Evolutionary conservation across 2,888 invertebrate genomes (phyloP).

Genomic region (Hedychridium roseum): DNA sequence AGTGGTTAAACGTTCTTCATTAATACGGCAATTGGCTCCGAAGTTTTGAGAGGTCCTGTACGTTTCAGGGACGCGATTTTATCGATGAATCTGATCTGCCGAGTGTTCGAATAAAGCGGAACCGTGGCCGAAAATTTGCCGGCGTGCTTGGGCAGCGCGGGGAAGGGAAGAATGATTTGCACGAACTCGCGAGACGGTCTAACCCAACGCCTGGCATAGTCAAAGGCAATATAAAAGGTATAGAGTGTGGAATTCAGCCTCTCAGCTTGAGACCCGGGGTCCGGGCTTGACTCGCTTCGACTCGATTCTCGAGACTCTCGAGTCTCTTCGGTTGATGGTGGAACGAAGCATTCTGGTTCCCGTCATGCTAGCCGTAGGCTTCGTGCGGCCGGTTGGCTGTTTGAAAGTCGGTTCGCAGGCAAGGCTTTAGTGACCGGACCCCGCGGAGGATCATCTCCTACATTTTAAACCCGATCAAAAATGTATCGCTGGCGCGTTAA

Average conservation of each 20-base stretch:
- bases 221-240: constrained; percentile 57
- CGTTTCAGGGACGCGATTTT: too few species aligned
- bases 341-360: constrained; percentile 55
- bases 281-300: constrained; percentile 41
- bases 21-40: too few species aligned
- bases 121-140: neutral
- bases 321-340: constrained; percentile 35
- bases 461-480: neutral
- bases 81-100: too few species aligned
- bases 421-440: constrained; percentile 12
- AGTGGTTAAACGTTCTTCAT: too few species aligned
- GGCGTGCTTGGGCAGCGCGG: neutral
- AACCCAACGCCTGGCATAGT: constrained; percentile 52
- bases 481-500: neutral
- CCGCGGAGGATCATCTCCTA: constrained; percentile 5
- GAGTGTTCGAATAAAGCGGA: too few species aligned
- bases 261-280: constrained; percentile 53
- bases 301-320: constrained; percentile 40
- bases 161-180: constrained; percentile 19
- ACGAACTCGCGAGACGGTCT: constrained; percentile 45
- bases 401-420: constrained; percentile 32
- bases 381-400: constrained; percentile 39
- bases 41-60: too few species aligned
- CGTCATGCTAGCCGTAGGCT: constrained; percentile 57
- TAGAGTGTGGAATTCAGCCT: constrained; percentile 57